phyloP scores from a whole-genome alignment of 2,888 invertebrate genomes.

The Orthosia gracilis region DNA sequence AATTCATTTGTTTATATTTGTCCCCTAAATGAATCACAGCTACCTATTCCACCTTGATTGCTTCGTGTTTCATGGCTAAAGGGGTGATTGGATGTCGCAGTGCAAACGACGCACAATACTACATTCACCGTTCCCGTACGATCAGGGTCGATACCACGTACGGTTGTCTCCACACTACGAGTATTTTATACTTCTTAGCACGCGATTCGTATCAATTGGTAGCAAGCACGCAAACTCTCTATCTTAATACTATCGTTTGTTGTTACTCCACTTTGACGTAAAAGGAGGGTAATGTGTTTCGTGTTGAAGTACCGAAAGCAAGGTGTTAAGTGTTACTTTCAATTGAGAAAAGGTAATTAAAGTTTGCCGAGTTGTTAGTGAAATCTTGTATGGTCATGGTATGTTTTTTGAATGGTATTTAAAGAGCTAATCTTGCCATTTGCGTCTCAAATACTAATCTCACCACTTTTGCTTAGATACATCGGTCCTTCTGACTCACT shows the following conservation, averaged over 20 bases:
- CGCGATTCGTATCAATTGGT: conserved; percentile 53
- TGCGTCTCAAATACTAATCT: not conserved
- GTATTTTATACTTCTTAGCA: conserved; percentile 40
- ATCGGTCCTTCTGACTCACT: conserved; percentile 19
- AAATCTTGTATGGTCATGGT: conserved; percentile 20
- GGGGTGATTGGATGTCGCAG: conserved; percentile 15
- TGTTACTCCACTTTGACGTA: conserved; percentile 55
- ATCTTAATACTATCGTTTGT: conserved; percentile 53
- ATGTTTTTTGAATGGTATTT: not conserved
- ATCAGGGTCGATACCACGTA: conserved; percentile 50
- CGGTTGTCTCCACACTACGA: conserved; percentile 44
- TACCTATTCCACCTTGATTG: conserved; percentile 1
- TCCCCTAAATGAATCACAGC: conserved; percentile 7
- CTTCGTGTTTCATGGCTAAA: not conserved
- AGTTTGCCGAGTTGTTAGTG: conserved; percentile 11
- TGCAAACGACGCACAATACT: conserved; percentile 13
- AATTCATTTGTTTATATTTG: not conserved
- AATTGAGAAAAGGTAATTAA: conserved; percentile 44
- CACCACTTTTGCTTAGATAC: not conserved
- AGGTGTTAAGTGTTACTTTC: conserved; percentile 39
- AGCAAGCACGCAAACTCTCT: conserved; percentile 55
- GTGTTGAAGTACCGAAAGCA: conserved; percentile 53
- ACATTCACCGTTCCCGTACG: conserved; percentile 27
- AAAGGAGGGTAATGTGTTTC: conserved; percentile 64
- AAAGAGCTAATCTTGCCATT: not conserved